Conservation (phyloP, 2,888 invertebrate species). For the Philereme vetulata region DNA sequence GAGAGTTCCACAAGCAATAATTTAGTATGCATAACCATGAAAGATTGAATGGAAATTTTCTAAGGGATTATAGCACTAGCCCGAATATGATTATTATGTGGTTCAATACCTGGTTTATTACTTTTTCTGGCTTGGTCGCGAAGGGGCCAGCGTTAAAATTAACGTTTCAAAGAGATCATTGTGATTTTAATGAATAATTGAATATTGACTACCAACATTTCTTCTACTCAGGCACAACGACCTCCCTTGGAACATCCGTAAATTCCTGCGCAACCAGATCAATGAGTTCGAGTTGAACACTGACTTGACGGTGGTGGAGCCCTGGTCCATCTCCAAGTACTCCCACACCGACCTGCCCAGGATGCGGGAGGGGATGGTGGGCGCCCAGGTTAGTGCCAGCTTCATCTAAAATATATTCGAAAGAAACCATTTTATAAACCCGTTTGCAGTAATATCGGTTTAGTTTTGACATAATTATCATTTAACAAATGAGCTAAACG, state of each 20-base stretch:
- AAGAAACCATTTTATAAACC: too few relatives aligned
- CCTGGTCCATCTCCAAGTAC: conserved; percentile 86
- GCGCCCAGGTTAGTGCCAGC: conserved; percentile 83
- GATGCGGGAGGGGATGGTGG: conserved; percentile 86
- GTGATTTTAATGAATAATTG: too few relatives aligned
- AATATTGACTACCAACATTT: neutral
- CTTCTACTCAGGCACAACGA: conserved; percentile 82
- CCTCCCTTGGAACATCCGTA: conserved; percentile 89
- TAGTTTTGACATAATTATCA: too few relatives aligned
- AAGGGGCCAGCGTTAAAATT: too few relatives aligned
- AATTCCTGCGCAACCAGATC: conserved; percentile 88
- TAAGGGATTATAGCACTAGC: too few relatives aligned
- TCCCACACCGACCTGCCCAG: conserved; percentile 88
- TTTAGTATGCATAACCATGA: too few relatives aligned
- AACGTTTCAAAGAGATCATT: too few relatives aligned
- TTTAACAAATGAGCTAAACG: too few relatives aligned
- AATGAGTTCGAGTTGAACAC: conserved; percentile 85
- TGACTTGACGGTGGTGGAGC: conserved; percentile 83
- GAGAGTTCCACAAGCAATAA: too few relatives aligned
- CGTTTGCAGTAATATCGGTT: too few relatives aligned
- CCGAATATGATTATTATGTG: neutral
- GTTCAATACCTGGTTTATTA: neutral
- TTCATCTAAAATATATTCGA: neutral
- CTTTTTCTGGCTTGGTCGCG: neutral
- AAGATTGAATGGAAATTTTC: too few relatives aligned